Evolutionary conservation across 2,888 invertebrate genomes (phyloP).

Genomic region (Euphydryas editha): DNA sequence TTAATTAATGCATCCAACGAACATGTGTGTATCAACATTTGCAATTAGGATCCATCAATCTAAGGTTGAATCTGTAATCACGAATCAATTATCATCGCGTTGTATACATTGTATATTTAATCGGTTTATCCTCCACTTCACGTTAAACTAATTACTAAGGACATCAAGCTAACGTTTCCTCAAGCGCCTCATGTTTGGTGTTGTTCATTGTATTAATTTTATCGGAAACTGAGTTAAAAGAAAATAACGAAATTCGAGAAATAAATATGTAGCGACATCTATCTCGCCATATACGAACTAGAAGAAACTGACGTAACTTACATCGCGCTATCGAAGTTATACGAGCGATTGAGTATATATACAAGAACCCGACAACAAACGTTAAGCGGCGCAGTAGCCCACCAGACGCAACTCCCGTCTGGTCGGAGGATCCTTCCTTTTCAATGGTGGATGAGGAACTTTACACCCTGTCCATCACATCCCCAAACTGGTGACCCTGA

Average conservation of each 20-base stretch:
- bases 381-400: too few relatives aligned
- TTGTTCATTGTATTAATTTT: conserved; percentile 5
- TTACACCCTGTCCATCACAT: too few relatives aligned
- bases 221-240: not conserved
- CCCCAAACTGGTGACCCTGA: too few relatives aligned
- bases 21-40: conserved; percentile 36
- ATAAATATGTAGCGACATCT: conserved; percentile 2
- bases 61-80: conserved; percentile 41
- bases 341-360: too few relatives aligned
- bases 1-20: conserved; percentile 37
- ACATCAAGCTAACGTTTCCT: conserved; percentile 35
- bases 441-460: too few relatives aligned
- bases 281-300: too few relatives aligned
- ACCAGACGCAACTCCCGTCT: too few relatives aligned
- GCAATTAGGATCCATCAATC: conserved; percentile 41
- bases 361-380: too few relatives aligned
- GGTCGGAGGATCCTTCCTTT: too few relatives aligned
- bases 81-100: conserved; percentile 67
- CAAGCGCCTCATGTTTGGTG: conserved; percentile 20
- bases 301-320: too few relatives aligned
- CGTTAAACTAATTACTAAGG: conserved; percentile 65
- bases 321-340: too few relatives aligned
- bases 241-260: conserved; percentile 5
- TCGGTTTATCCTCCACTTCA: conserved; percentile 61
- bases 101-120: conserved; percentile 66